Base-by-base conservation (phyloP, 2,113 vertebrate species). In the Ochotona curzoniae region DNA sequence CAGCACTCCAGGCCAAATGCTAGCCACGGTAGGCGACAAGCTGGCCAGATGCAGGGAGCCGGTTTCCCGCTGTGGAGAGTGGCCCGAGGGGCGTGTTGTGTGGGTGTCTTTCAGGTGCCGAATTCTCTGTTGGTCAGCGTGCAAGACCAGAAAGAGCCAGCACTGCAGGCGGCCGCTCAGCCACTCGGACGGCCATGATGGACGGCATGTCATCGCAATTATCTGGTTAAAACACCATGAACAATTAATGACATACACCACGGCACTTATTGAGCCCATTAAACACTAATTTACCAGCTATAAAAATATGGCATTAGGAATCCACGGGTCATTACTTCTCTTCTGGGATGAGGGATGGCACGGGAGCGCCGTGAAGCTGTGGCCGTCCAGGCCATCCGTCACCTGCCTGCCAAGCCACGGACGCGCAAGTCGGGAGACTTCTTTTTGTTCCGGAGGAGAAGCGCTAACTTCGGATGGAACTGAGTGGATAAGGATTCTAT, bases 221-320 rank as follows among this genome's bases (percentile, higher is more conserved):
- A 98, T 98, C 98, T 97, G 95, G 98, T 98, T 98, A 98, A 98
- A 98, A 98, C 97, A 98, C 97, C 97, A 98, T 98, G 97, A 98
- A 97, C 96, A 98, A 98, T 98, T 98, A 98, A 98, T 98, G 98
- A 95, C 98, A 98, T 98, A 98, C 81, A 96, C 97, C 98, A 98
- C 93, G 96, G 97, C 98, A 97, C 98, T 98, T 98, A 98, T 97
- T 98, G 97, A 98, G 97, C 96, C 97, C 97, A 98, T 98, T 98
- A 98, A 98, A 98, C 98, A 98, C 98, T 98, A 98, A 98, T 98
- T 98, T 98, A 98, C 96, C 97, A 93, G 97, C 98, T 98, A 98
- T 98, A 98, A 98, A 98, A 98, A 98, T 98, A 98, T 98, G 97
- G 95, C 98, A 98, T 98, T 98, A 98, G 97, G 98, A 98, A 98